Evolutionary conservation across 2,797 vertebrate genomes (phyloP), one percentile per base, ranked within the genome.

Genomic region (Myripristis murdjan): DNA sequence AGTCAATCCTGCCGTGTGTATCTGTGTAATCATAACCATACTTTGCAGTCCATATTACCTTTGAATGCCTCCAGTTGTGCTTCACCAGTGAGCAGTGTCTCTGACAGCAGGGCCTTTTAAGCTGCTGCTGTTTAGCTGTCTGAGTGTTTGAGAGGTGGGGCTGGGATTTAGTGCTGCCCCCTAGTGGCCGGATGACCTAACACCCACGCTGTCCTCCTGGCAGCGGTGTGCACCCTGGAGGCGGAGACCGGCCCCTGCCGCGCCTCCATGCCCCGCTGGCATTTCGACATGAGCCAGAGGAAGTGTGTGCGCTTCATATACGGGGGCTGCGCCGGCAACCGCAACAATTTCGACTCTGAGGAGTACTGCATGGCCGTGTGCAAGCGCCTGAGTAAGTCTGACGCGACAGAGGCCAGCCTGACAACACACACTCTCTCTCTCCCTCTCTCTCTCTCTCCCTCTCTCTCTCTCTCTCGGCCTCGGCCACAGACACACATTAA

Each of bases 341-440:
- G 97, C 95, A 99, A 99, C 96, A 99, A 98, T 96, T 99, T 99
- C 96, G 95, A 97, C 95, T 97, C 97, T 76, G 96, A 98, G 97
- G 97, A 98, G 62, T 97, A 98, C 97, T 99, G 98, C 96, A 96
- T 97, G 96, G 96, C 96, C 83, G 96, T 97, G 89, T 99, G 98
- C 97, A 96, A 96, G 91, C 94, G 94, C 90, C 95, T 97, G 93
- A 97, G 98, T 99, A 97, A 98, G 97, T 98, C 89, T 59, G 44
- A 73, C 39, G 39, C 41, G 72, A 71, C 61, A 1, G 62, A 61
- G 77, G 83, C 79, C 47, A 8, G 52, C 72, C 60, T 66, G 43
- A 63, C 48, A 51, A 44, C 66, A 43, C 22, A 23, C 58, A 8
- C 43, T 4, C 55, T n/a, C 44, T 31, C 58, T 9, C 59, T 15